A percentile compares a stretch with the other conserved stretches of the same genome.
These are phyloP conservation scores for Rhagologus leucostigma DNA, from an alignment of 2,113 vertebrate species.

Conservation along the genomic window DNA sequence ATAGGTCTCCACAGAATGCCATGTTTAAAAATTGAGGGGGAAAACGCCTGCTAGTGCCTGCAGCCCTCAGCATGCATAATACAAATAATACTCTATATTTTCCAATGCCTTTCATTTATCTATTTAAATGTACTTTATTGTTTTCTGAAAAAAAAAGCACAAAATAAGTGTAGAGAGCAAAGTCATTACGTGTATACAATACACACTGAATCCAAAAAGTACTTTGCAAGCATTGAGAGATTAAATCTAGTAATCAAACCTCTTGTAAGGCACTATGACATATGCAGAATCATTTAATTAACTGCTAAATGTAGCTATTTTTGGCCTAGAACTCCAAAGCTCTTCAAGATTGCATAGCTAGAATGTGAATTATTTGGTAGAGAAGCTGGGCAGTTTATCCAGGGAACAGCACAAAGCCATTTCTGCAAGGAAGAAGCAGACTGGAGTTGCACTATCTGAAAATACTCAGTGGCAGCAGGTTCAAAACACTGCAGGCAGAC, in stretches of 20 bases:
- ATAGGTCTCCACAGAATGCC: background rate
- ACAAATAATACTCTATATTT: background rate
- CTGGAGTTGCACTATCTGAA: background rate
- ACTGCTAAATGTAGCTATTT: slow-evolving; percentile 1
- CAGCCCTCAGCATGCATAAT: background rate
- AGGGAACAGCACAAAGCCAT: background rate
- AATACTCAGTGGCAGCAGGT: background rate
- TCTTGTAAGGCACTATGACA: background rate
- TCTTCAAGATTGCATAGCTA: background rate
- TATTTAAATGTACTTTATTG: background rate
- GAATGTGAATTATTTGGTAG: background rate
- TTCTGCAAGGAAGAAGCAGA: background rate
- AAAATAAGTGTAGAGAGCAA: background rate
- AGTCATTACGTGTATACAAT: background rate
- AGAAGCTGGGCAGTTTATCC: background rate
- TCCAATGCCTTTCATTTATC: background rate
- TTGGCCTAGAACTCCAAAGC: background rate
- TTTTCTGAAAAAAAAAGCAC: background rate
- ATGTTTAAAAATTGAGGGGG: background rate
- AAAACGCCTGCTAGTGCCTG: background rate
- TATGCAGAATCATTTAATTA: slow-evolving; percentile 13
- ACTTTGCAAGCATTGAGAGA: background rate
- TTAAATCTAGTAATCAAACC: slow-evolving; percentile 15
- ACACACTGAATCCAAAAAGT: background rate
- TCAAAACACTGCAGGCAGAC: background rate